Conservation (phyloP, 2,113 vertebrate species). For the Nerophis ophidion region DNA sequence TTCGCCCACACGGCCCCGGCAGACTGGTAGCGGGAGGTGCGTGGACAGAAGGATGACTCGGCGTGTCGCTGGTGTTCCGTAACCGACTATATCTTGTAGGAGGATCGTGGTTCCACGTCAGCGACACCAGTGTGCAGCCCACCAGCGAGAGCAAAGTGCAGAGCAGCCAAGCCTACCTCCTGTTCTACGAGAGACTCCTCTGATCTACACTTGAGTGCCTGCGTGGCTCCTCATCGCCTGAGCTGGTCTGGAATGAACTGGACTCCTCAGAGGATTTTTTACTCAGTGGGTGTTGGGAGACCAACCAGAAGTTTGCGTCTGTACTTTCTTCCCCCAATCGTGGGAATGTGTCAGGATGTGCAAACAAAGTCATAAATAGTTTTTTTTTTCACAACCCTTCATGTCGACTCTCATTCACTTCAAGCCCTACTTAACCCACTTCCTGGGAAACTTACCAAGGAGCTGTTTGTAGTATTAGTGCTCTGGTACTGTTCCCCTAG, state of each 20-base stretch:
- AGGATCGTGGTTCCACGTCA: conserved; percentile 92
- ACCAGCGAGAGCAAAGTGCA: conserved; percentile 81
- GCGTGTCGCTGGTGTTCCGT: neutral
- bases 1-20: conserved; percentile 62
- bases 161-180: conserved; percentile 90
- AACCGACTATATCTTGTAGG: conserved; percentile 20
- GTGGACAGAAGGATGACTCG: neutral
- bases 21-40: conserved; percentile 70
- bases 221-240: neutral
- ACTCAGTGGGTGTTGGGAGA: neutral
- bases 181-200: conserved; percentile 88
- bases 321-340: conserved; percentile 1
- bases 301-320: conserved; percentile 10
- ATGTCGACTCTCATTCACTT: conserved; percentile 1
- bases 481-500: too few species aligned
- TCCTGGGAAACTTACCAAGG: too few species aligned
- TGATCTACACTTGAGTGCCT: conserved; percentile 29
- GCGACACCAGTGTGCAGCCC: conserved; percentile 83
- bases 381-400: neutral
- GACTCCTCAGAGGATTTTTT: conserved; percentile 6
- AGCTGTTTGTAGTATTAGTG: too few species aligned
- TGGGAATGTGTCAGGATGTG: neutral
- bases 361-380: neutral
- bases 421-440: neutral
- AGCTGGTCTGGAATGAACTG: conserved; percentile 4